Evolutionary conservation across 2,113 vertebrate genomes (phyloP).

Genomic region (Phalacrocorax pelagicus): DNA sequence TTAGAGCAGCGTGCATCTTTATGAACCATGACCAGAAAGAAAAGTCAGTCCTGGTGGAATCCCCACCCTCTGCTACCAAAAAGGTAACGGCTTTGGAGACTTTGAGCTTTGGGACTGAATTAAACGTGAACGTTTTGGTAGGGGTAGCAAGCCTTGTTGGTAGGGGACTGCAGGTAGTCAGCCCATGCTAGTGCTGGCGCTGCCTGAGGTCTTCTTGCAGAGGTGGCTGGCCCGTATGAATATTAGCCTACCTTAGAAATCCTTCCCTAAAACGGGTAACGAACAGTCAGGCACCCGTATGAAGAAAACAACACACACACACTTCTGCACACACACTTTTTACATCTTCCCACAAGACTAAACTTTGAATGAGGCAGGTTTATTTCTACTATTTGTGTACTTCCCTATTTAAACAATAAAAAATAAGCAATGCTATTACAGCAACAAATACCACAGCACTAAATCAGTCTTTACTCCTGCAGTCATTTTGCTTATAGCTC

Average conservation of each 20-base stretch:
- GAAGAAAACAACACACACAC: neutral
- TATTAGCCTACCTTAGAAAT: neutral
- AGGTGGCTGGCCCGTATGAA: neutral
- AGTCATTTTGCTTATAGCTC: neutral
- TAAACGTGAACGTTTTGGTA: neutral
- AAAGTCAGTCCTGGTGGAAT: neutral
- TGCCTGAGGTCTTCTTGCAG: neutral
- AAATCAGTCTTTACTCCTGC: neutral
- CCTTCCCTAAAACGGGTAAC: neutral
- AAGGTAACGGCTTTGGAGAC: neutral
- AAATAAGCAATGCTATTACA: neutral
- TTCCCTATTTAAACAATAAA: neutral
- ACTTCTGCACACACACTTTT: neutral
- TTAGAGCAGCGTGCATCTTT: neutral
- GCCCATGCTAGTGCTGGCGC: fast-evolving
- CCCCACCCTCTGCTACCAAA: neutral
- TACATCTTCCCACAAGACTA: neutral
- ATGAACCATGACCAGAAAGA: neutral
- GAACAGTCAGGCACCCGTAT: neutral
- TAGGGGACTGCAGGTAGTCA: neutral
- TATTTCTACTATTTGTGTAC: neutral
- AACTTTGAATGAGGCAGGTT: neutral
- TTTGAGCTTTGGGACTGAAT: neutral
- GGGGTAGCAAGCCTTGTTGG: neutral
- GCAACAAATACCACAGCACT: neutral